Conservation (phyloP, 2,797 vertebrate species). For the Lacerta bilineata region DNA sequence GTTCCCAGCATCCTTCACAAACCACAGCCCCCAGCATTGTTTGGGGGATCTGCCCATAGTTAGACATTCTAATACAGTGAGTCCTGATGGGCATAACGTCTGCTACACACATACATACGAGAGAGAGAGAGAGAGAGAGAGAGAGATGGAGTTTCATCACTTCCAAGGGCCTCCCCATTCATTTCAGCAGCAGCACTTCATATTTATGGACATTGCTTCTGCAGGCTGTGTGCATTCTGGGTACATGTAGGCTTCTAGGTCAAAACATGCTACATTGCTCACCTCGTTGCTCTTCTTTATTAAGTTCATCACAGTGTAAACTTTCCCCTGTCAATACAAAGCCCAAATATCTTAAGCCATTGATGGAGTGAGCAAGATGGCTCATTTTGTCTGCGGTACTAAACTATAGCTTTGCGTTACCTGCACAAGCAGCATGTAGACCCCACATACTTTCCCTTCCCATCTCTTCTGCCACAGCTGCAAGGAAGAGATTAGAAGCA, state of each 20-base stretch:
- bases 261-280: background rate
- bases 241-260: background rate
- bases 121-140: too few relatives aligned
- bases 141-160: background rate
- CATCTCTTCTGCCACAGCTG: background rate
- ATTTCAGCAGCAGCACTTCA: conserved; percentile 5
- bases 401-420: background rate
- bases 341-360: background rate
- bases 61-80: background rate
- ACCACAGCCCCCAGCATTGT: too few relatives aligned
- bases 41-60: background rate
- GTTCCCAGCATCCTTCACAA: too few relatives aligned
- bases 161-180: background rate
- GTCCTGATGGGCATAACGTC: background rate
- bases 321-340: background rate
- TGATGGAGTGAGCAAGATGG: background rate
- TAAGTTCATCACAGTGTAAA: background rate
- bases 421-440: background rate
- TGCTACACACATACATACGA: background rate
- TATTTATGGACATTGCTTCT: background rate
- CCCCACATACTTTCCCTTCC: background rate
- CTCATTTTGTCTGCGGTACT: background rate
- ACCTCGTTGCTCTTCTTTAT: background rate
- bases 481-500: background rate
- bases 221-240: background rate